phyloP scores from a whole-genome alignment of 2,113 vertebrate genomes.

The Caranx melampygus region DNA sequence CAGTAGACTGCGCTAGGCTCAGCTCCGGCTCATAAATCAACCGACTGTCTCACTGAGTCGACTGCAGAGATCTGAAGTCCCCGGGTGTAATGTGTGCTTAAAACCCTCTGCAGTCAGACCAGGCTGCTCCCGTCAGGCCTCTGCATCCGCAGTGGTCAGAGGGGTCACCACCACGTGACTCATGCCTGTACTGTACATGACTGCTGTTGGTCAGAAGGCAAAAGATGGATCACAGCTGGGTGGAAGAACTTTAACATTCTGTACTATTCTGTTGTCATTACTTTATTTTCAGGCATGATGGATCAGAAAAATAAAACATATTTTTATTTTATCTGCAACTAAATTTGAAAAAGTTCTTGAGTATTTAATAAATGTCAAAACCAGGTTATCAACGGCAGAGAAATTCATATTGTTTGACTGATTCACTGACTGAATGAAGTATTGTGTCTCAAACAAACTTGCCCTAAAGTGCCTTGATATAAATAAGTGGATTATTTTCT shows the following conservation, averaged over 20 bases:
- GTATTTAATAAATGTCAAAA: not conserved
- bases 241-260: not conserved
- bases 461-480: not conserved
- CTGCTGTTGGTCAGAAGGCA: not conserved
- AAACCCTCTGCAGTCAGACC: constrained; percentile 52
- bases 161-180: not conserved
- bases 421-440: not conserved
- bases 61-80: constrained; percentile 65
- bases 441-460: not conserved
- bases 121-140: constrained; percentile 30
- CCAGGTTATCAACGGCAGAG: not conserved
- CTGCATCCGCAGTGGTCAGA: not conserved
- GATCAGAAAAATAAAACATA: not conserved
- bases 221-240: not conserved
- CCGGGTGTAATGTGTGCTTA: constrained; percentile 58
- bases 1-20: constrained; percentile 36
- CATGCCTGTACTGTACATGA: not conserved
- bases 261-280: not conserved
- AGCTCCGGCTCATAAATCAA: constrained; percentile 79
- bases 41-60: constrained; percentile 50
- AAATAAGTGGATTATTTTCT: too few species aligned
- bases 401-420: not conserved
- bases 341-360: too few species aligned
- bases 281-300: not conserved
- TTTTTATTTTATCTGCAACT: not conserved